Conservation (phyloP, 2,797 vertebrate species). For the Parotocinclus haroldoi region DNA sequence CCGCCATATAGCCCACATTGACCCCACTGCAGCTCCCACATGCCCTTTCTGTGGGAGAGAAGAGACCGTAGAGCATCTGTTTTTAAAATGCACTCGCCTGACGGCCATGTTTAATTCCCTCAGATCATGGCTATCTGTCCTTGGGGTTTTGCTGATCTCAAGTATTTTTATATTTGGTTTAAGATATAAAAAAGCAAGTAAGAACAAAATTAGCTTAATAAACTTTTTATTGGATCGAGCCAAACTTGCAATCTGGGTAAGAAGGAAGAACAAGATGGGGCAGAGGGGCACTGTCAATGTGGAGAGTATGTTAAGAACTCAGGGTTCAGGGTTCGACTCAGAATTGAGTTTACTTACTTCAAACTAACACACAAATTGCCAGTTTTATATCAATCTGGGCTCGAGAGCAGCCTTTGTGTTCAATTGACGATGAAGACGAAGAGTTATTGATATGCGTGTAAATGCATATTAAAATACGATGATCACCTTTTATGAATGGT, state of each 20-base stretch:
- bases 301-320: not conserved
- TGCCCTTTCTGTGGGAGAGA: not conserved
- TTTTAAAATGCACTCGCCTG: not conserved
- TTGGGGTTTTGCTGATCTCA: not conserved
- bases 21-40: not conserved
- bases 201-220: not conserved
- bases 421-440: not conserved
- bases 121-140: not conserved
- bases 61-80: not conserved
- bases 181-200: no score
- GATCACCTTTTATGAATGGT: no score
- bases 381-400: not conserved
- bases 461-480: no score
- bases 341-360: not conserved
- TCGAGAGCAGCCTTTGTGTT: not conserved
- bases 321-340: not conserved
- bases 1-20: not conserved
- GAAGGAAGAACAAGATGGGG: not conserved
- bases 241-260: not conserved
- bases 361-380: not conserved
- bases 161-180: no score
- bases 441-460: no score
- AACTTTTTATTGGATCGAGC: not conserved
- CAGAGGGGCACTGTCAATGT: not conserved
- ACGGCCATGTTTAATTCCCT: not conserved